Percentiles rank a stretch among this genome's conserved stretches.
These are phyloP conservation scores for Caiman crocodilus DNA, from an alignment of 2,797 vertebrate species.

Conservation along the genomic window DNA sequence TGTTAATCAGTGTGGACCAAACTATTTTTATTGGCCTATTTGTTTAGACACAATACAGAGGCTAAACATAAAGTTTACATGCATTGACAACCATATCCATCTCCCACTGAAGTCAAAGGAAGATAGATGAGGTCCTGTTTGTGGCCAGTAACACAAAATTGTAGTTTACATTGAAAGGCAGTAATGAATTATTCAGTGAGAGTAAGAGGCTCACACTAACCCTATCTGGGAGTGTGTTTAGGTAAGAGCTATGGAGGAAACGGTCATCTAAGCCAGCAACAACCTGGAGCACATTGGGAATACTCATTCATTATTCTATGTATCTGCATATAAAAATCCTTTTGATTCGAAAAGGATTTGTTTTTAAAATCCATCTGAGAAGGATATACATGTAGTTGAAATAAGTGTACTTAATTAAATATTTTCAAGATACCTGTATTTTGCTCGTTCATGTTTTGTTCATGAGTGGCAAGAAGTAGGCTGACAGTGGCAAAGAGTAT, in stretches of 20 bases:
- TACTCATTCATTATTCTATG: background rate
- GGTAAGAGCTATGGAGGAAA: background rate
- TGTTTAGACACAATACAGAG: background rate
- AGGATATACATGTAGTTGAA: background rate
- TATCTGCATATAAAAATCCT: background rate
- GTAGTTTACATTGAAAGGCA: background rate
- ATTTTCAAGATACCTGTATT: background rate
- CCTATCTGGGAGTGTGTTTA: background rate
- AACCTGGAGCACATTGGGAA: background rate
- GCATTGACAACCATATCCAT: background rate
- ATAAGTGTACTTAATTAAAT: background rate
- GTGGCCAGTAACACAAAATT: background rate
- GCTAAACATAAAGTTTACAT: too few relatives aligned
- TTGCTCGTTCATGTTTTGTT: background rate
- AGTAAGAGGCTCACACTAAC: background rate
- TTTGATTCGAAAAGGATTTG: background rate
- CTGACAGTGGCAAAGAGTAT: background rate
- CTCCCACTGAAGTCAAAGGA: background rate
- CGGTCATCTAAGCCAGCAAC: rapidly evolving
- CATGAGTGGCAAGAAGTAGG: background rate
- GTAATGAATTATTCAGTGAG: background rate
- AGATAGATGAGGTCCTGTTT: background rate
- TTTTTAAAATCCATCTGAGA: background rate
- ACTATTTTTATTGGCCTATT: background rate
- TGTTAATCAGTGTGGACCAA: background rate